Evolutionary conservation across 37 sponge, comb jelly and placozoan genomes (phyloP).

Genomic region (Lycopodina hypogea): DNA sequence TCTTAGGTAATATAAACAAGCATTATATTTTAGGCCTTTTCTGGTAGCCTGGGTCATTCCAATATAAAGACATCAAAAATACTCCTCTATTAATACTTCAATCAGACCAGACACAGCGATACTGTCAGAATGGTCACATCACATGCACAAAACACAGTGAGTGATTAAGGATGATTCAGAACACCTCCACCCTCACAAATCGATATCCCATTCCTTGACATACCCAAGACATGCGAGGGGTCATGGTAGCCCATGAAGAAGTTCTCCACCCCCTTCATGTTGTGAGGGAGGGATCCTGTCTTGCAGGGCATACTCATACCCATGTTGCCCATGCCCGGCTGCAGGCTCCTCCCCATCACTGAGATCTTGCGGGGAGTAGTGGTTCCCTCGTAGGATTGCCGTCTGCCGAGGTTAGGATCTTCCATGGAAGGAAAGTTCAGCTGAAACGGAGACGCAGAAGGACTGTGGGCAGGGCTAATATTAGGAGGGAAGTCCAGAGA

Average conservation of each 20-base stretch:
- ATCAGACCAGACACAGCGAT: too few relatives aligned
- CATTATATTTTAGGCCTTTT: too few relatives aligned
- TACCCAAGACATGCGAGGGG: not conserved
- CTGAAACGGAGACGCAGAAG: constrained; percentile 9
- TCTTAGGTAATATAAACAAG: too few relatives aligned
- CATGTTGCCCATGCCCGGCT: not conserved
- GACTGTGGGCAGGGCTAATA: constrained; percentile 14
- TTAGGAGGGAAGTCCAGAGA: constrained; percentile 3
- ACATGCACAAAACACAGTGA: too few relatives aligned
- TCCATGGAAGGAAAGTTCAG: constrained; percentile 40
- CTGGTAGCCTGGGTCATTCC: too few relatives aligned
- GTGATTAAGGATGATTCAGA: too few relatives aligned
- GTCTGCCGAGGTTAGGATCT: constrained; percentile 41
- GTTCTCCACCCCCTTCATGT: not conserved
- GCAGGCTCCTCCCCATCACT: not conserved
- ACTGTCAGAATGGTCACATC: too few relatives aligned
- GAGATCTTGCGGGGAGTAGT: constrained; percentile 62
- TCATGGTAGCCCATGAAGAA: not conserved
- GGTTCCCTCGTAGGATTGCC: constrained; percentile 66
- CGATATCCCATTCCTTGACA: not conserved
- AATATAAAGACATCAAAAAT: too few relatives aligned
- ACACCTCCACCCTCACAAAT: too few relatives aligned
- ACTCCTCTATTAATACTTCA: too few relatives aligned
- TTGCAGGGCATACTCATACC: constrained; percentile 21
- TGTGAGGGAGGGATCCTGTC: constrained; percentile 24